These are phyloP conservation scores for Hippoglossus stenolepis DNA, from an alignment of 2,113 vertebrate genomes.

Conservation along the genomic window DNA sequence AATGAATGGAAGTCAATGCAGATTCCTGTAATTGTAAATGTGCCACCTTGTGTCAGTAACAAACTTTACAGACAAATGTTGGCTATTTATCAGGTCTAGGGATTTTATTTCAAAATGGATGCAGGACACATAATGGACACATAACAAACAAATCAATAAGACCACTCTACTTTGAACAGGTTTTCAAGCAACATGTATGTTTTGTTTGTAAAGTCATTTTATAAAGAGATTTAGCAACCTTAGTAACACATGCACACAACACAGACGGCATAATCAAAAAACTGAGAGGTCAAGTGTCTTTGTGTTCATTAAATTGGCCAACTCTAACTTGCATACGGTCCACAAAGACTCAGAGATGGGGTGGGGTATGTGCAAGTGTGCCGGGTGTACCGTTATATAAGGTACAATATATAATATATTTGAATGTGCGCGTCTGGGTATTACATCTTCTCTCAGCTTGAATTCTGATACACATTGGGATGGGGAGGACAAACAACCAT, in stretches of 20 bases:
- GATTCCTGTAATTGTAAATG: no score
- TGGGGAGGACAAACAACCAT: slow-evolving; percentile 7
- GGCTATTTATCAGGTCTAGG: no score
- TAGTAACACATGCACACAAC: slow-evolving; percentile 63
- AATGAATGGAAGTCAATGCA: no score
- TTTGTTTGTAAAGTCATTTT: slow-evolving; percentile 35
- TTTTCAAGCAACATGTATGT: slow-evolving; percentile 57
- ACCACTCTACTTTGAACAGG: background rate
- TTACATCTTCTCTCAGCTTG: slow-evolving; percentile 26
- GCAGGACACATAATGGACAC: no score
- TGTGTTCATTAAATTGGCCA: slow-evolving; percentile 27
- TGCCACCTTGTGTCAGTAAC: background rate
- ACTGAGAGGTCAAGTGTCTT: slow-evolving; percentile 22
- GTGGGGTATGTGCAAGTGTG: background rate
- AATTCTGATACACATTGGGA: slow-evolving; percentile 16
- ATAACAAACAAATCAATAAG: background rate
- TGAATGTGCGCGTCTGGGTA: slow-evolving; percentile 2
- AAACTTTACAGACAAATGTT: no score
- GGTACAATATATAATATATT: slow-evolving; percentile 28
- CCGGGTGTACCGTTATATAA: slow-evolving; percentile 34
- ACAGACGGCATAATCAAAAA: slow-evolving; percentile 36
- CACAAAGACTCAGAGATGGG: slow-evolving; percentile 6
- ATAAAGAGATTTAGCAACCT: slow-evolving; percentile 52
- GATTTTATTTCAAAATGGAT: no score
- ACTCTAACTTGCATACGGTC: slow-evolving; percentile 32